phyloP scores from a whole-genome alignment of 2,113 vertebrate genomes.

The Austrofundulus limnaeus region DNA sequence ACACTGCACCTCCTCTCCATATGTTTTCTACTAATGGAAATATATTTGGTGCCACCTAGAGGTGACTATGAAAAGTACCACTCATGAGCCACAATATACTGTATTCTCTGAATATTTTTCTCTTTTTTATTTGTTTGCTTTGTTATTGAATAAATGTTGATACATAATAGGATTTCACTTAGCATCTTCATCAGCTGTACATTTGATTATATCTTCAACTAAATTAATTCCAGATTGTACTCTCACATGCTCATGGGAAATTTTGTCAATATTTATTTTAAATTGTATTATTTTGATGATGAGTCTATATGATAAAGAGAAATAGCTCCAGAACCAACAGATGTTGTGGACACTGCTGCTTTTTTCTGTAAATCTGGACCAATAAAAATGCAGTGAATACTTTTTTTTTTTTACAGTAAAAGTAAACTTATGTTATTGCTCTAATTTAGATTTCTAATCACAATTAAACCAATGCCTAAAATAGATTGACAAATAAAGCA shows the following conservation, averaged over 20 bases:
- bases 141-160: not conserved
- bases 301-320: not conserved
- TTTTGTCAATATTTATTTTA: not conserved
- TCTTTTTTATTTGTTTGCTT: not conserved
- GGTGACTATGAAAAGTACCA: slow-evolving; percentile 7
- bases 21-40: not conserved
- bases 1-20: not conserved
- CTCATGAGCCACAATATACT: no score
- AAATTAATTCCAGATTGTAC: not conserved
- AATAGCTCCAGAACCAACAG: not conserved
- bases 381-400: no score
- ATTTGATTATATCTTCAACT: not conserved
- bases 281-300: not conserved
- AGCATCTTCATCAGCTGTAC: not conserved
- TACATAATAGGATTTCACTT: no score
- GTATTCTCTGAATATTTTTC: not conserved
- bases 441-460: no score
- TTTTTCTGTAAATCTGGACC: not conserved
- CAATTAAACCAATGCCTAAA: not conserved
- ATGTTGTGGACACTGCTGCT: no score
- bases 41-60: slow-evolving; percentile 53
- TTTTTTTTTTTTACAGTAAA: no score
- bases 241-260: not conserved
- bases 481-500: not conserved
- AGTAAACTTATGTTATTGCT: no score